Percentiles rank a stretch among this genome's conserved stretches.
Evolutionary conservation across 2,113 vertebrate genomes (phyloP).

Genomic region (Tichodroma muraria): DNA sequence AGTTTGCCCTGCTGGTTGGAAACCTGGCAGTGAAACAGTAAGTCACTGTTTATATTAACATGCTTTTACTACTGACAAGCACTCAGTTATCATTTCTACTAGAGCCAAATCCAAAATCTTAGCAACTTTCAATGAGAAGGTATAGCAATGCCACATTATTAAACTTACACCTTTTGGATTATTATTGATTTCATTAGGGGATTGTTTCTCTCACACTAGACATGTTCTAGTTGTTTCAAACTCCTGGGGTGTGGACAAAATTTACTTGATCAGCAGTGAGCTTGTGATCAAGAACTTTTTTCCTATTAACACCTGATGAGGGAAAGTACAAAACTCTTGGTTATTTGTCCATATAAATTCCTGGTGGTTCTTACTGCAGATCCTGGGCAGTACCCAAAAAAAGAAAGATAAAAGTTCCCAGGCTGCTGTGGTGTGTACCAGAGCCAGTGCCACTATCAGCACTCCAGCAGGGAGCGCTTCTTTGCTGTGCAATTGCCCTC

Average conservation of each 20-base stretch:
- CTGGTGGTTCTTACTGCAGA: neutral
- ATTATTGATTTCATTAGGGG: neutral
- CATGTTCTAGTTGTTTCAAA: neutral
- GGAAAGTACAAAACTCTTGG: neutral
- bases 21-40: conserved; percentile 96
- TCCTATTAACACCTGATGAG: neutral
- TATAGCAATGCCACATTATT: neutral
- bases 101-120: neutral
- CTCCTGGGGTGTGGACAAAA: neutral
- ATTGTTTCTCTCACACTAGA: neutral
- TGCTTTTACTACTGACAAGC: neutral
- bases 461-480: conserved; percentile 15
- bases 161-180: neutral
- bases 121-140: neutral
- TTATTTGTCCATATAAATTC: neutral
- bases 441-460: neutral
- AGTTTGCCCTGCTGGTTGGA: conserved; percentile 98
- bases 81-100: neutral
- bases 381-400: neutral
- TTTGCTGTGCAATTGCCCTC: neutral
- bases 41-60: conserved; percentile 58
- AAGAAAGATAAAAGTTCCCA: neutral
- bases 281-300: neutral
- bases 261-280: neutral
- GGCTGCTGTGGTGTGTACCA: neutral